A percentile compares a stretch with the other conserved stretches of the same genome.
Conservation (phyloP, 2,888 invertebrate genomes). For the Leptothorax acervorum region DNA sequence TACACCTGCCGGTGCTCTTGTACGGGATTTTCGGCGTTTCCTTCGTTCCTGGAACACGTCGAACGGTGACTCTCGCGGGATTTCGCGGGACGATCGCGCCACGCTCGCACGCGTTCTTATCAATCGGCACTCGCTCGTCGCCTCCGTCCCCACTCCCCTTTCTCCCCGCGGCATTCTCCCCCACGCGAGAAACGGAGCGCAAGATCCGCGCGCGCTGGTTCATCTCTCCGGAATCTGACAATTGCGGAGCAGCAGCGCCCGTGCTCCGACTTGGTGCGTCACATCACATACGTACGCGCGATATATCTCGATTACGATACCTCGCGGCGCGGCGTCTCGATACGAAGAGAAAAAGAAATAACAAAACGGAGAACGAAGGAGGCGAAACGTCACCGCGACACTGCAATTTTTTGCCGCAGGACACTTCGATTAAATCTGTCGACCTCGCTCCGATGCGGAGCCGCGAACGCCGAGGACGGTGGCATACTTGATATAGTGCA, state of each 20-base stretch:
- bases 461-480: neutral
- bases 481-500: neutral
- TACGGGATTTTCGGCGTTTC: constrained; percentile 20
- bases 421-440: neutral
- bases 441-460: neutral
- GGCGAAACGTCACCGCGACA: no score
- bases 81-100: constrained; percentile 30
- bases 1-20: constrained; percentile 39
- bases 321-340: no score
- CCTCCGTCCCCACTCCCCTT: neutral
- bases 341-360: no score
- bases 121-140: neutral
- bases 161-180: neutral
- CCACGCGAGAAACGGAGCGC: neutral
- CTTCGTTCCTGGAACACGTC: neutral
- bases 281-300: neutral
- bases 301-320: no score
- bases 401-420: neutral
- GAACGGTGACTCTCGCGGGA: constrained; percentile 9
- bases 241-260: neutral
- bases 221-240: neutral
- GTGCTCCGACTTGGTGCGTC: neutral
- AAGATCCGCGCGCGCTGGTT: neutral
- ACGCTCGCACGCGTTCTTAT: constrained; percentile 39
- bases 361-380: no score